These are phyloP conservation scores for Lepidostoma basale DNA, from an alignment of 1,140 invertebrate species.

Conservation along the genomic window DNA sequence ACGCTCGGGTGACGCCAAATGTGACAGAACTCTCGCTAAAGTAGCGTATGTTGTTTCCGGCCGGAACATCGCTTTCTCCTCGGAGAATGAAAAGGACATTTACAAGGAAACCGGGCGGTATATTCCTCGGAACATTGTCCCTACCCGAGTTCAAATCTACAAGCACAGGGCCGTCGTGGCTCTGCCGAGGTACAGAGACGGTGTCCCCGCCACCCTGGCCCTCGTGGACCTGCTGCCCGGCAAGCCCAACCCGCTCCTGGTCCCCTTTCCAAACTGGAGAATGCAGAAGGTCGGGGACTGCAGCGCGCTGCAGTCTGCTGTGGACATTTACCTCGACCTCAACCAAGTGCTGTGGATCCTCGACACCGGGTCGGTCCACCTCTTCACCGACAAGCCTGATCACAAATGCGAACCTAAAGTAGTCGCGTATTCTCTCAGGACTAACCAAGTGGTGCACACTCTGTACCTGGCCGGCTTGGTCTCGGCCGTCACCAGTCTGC, in stretches of 20 bases:
- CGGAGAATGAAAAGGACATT: slow-evolving; percentile 63
- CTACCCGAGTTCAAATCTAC: slow-evolving; percentile 65
- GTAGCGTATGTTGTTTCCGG: slow-evolving; percentile 55
- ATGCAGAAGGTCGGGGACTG: slow-evolving; percentile 66
- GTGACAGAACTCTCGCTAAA: slow-evolving; percentile 11
- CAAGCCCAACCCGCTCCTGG: slow-evolving; percentile 8
- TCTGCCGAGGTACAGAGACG: slow-evolving; percentile 58
- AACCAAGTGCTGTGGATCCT: slow-evolving; percentile 49
- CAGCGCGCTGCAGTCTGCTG: slow-evolving; percentile 64
- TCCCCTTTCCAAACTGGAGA: slow-evolving; percentile 65
- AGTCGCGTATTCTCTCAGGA: slow-evolving; percentile 21
- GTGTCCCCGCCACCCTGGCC: slow-evolving; percentile 31
- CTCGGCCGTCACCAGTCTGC: slow-evolving; percentile 7
- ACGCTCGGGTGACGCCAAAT: background rate
- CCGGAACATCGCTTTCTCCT: slow-evolving; percentile 63
- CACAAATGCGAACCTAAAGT: slow-evolving; percentile 38
- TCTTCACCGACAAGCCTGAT: slow-evolving; percentile 2
- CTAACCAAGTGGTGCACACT: slow-evolving; percentile 7
- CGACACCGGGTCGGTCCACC: slow-evolving; percentile 27
- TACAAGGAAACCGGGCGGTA: slow-evolving; percentile 64
- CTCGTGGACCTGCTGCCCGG: background rate
- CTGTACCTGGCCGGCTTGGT: slow-evolving; percentile 27
- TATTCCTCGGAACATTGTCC: slow-evolving; percentile 64
- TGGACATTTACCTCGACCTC: slow-evolving; percentile 65
- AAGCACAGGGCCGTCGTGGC: slow-evolving; percentile 64